Percentiles rank a stretch among this genome's conserved stretches.
These are phyloP conservation scores for Melozone crissalis DNA, from an alignment of 2,113 vertebrate genomes.

Conservation along the genomic window DNA sequence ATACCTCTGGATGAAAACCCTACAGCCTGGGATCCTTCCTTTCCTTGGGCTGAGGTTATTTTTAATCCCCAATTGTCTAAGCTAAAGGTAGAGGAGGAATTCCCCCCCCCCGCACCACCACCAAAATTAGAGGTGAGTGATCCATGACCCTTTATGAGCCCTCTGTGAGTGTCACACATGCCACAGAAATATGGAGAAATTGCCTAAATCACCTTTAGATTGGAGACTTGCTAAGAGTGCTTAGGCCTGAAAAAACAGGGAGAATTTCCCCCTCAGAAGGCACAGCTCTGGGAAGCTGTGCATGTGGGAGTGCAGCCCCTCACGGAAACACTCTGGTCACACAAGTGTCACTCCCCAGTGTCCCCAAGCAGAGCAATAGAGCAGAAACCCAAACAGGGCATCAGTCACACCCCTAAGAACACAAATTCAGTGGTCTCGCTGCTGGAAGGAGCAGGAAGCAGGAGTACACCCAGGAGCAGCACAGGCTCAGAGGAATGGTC, in stretches of 20 bases:
- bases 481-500: not conserved
- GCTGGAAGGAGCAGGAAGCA: not conserved
- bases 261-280: not conserved
- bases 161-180: accelerated
- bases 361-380: not conserved
- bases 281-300: not conserved
- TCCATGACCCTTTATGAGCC: too few relatives aligned
- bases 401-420: not conserved
- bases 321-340: accelerated
- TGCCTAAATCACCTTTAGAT: not conserved
- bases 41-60: not conserved
- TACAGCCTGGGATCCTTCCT: not conserved
- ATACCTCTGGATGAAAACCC: not conserved
- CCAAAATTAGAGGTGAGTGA: not conserved
- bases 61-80: accelerated
- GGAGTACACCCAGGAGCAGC: not conserved
- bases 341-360: not conserved
- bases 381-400: accelerated
- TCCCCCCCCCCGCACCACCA: not conserved
- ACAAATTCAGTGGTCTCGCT: not conserved
- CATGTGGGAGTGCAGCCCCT: not conserved
- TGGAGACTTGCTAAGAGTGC: not conserved
- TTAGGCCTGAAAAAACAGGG: not conserved
- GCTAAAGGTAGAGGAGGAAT: not conserved
- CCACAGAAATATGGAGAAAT: not conserved